These are phyloP conservation scores for Scaptomyza caliginosa DNA, from an alignment of 2,888 invertebrate genomes.

Conservation along the genomic window DNA sequence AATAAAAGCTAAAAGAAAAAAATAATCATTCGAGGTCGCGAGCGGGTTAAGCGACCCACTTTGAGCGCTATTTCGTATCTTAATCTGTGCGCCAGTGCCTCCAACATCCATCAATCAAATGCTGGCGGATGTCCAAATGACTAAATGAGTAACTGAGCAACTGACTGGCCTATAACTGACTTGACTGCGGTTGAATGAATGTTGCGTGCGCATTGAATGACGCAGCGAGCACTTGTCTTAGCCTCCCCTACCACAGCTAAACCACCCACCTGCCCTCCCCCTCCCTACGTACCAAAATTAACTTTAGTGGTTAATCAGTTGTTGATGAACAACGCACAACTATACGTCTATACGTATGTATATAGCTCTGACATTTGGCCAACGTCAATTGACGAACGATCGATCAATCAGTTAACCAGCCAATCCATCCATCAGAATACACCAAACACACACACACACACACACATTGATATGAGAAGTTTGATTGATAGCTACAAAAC, in stretches of 20 bases:
- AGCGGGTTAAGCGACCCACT: constrained; percentile 61
- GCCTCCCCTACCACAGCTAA: not conserved
- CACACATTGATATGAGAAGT: constrained; percentile 22
- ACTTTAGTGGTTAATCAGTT: constrained; percentile 65
- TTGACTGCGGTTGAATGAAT: constrained; percentile 39
- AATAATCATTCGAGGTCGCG: constrained; percentile 2
- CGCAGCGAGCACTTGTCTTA: constrained; percentile 64
- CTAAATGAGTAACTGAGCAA: constrained; percentile 36
- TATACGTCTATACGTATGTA: constrained; percentile 26
- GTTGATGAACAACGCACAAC: constrained; percentile 46
- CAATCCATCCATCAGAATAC: constrained; percentile 72
- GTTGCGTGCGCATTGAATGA: constrained; percentile 64
- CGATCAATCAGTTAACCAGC: constrained; percentile 72
- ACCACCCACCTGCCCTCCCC: constrained; percentile 18
- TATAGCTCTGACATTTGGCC: constrained; percentile 66
- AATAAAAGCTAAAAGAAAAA: not conserved
- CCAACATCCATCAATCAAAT: constrained; percentile 70
- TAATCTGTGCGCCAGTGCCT: constrained; percentile 49
- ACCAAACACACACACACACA: constrained; percentile 27
- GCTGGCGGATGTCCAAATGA: constrained; percentile 71
- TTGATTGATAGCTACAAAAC: constrained; percentile 65
- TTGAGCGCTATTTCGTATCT: constrained; percentile 59
- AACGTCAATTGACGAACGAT: constrained; percentile 60
- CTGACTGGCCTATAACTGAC: constrained; percentile 27
- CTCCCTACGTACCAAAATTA: no score